These are phyloP conservation scores for Channa argus DNA, from an alignment of 2,113 vertebrate species.

Conservation along the genomic window DNA sequence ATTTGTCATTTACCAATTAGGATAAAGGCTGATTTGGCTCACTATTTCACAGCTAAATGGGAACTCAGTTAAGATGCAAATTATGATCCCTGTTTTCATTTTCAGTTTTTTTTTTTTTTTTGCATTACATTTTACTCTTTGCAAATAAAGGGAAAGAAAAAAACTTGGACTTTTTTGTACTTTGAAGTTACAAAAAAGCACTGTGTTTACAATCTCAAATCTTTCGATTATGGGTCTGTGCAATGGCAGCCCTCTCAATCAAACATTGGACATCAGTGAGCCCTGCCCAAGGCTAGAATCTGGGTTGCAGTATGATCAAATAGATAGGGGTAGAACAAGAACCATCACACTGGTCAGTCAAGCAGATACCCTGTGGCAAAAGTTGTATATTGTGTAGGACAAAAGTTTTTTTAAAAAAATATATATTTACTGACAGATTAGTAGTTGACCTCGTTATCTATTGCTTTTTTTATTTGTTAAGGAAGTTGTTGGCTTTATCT, in stretches of 20 bases:
- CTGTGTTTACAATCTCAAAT: conserved; percentile 19
- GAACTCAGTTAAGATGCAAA: conserved; percentile 49
- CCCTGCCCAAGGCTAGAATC: conserved; percentile 44
- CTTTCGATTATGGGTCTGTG: conserved; percentile 15
- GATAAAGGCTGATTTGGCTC: conserved; percentile 56
- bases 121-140: not conserved
- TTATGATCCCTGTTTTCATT: conserved; percentile 11
- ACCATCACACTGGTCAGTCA: conserved; percentile 28
- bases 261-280: conserved; percentile 44
- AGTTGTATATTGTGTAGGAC: conserved; percentile 25
- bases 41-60: conserved; percentile 56
- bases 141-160: not conserved
- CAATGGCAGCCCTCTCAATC: conserved; percentile 52
- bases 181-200: conserved; percentile 1
- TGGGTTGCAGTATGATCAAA: conserved; percentile 44
- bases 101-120: not conserved
- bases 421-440: conserved; percentile 3
- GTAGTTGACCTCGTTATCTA: too few species aligned
- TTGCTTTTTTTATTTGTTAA: not conserved
- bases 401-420: conserved; percentile 7
- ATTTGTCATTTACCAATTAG: conserved; percentile 77
- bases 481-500: not conserved
- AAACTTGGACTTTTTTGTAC: not conserved
- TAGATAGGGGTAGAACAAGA: conserved; percentile 22
- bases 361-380: conserved; percentile 4